phyloP scores from a whole-genome alignment of 2,888 invertebrate genomes.

The Prosapia bicincta region DNA sequence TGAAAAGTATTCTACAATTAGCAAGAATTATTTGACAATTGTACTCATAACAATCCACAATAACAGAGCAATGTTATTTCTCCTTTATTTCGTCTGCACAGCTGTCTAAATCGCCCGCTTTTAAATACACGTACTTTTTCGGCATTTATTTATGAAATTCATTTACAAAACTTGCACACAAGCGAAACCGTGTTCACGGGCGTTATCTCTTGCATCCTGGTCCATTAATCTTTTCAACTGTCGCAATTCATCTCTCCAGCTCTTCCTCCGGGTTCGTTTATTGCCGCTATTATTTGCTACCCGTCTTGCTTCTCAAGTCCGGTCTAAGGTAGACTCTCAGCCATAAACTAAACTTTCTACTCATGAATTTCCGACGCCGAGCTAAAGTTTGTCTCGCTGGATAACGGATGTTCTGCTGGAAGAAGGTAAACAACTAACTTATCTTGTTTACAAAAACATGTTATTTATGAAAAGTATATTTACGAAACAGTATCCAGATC shows the following conservation, averaged over 20 bases:
- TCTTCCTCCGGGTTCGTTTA: neutral
- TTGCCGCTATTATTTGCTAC: neutral
- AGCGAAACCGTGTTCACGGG: neutral
- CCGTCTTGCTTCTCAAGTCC: neutral
- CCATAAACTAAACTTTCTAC: neutral
- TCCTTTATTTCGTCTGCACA: no score
- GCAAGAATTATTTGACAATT: no score
- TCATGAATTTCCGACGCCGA: neutral
- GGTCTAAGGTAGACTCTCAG: neutral
- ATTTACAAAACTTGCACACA: neutral
- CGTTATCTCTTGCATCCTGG: neutral
- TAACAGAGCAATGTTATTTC: no score
- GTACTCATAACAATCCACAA: no score
- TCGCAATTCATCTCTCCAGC: neutral
- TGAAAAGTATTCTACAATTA: no score
- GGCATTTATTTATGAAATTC: neutral
- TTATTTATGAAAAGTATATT: conserved; percentile 2
- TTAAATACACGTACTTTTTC: neutral
- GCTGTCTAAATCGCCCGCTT: no score
- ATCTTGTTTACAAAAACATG: neutral
- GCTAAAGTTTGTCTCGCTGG: neutral
- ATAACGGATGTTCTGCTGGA: neutral
- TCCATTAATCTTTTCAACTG: neutral
- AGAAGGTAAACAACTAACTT: neutral
- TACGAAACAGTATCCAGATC: neutral